These are phyloP conservation scores for Ametastegia equiseti DNA, from an alignment of 2,888 invertebrate species.

Conservation along the genomic window DNA sequence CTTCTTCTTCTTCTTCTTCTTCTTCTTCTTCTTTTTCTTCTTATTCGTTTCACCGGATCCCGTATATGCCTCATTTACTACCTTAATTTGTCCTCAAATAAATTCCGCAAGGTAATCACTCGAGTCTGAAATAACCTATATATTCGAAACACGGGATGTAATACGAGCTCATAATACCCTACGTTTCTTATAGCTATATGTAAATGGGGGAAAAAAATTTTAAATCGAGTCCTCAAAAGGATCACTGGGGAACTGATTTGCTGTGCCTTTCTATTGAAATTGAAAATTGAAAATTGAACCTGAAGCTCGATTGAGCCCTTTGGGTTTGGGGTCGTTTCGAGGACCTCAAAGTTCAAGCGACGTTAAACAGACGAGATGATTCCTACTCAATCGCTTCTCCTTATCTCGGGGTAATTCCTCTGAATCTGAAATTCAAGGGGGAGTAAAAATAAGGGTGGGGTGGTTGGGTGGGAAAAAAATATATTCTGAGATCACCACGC, in stretches of 20 bases:
- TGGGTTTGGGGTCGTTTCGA: too few relatives aligned
- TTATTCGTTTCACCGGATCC: not conserved
- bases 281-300: conserved; percentile 48
- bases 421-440: not conserved
- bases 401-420: not conserved
- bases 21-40: not conserved
- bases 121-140: too few relatives aligned
- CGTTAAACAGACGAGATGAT: not conserved
- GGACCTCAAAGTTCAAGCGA: not conserved
- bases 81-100: not conserved
- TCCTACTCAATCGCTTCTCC: too few relatives aligned
- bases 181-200: too few relatives aligned
- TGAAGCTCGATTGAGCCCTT: not conserved
- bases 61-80: not conserved
- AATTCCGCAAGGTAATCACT: not conserved
- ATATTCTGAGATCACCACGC: too few relatives aligned
- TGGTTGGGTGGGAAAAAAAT: too few relatives aligned
- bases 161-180: too few relatives aligned
- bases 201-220: conserved; percentile 61
- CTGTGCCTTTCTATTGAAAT: conserved; percentile 61
- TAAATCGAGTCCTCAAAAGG: conserved; percentile 62
- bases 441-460: too few relatives aligned
- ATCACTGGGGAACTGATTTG: conserved; percentile 59
- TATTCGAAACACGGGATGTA: too few relatives aligned
- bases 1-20: too few relatives aligned